Conservation (phyloP, 2,888 invertebrate species). For the Acronicta alni region DNA sequence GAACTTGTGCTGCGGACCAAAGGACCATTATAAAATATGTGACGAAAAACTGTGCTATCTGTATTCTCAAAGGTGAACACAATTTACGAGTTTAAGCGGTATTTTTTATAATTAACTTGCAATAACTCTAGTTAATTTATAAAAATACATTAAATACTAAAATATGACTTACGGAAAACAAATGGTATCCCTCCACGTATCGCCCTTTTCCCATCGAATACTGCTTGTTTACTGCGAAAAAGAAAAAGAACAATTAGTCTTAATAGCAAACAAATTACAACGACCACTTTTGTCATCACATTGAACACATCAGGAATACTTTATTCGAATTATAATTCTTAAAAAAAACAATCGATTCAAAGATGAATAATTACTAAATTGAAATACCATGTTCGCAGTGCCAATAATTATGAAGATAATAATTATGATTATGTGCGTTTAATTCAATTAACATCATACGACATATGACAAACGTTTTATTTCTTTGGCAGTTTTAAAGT, state of each 20-base stretch:
- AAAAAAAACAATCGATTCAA: conserved; percentile 22
- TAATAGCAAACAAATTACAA: conserved; percentile 54
- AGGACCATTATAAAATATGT: neutral
- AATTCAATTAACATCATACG: conserved; percentile 45
- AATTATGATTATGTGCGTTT: conserved; percentile 37
- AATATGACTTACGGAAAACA: conserved; percentile 96
- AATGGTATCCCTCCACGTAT: conserved; percentile 99
- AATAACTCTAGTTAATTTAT: conserved; percentile 11
- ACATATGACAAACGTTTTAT: conserved; percentile 41
- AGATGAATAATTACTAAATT: conserved; percentile 20
- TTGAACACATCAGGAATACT: conserved; percentile 34
- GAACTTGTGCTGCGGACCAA: neutral
- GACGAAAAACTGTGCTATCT: too few species aligned
- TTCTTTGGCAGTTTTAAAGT: conserved; percentile 44
- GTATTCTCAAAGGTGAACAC: too few species aligned
- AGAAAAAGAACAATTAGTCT: conserved; percentile 40
- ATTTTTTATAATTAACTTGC: too few species aligned
- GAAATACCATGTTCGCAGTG: conserved; percentile 20
- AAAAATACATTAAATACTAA: neutral
- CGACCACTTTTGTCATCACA: conserved; percentile 37
- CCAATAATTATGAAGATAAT: conserved; percentile 27
- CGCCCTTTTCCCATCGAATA: conserved; percentile 98
- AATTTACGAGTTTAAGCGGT: too few species aligned
- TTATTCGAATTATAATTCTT: conserved; percentile 27
- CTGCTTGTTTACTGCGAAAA: conserved; percentile 95